phyloP scores from a whole-genome alignment of 2,888 invertebrate species.

The Kuschelorhynchus macadamiae region DNA sequence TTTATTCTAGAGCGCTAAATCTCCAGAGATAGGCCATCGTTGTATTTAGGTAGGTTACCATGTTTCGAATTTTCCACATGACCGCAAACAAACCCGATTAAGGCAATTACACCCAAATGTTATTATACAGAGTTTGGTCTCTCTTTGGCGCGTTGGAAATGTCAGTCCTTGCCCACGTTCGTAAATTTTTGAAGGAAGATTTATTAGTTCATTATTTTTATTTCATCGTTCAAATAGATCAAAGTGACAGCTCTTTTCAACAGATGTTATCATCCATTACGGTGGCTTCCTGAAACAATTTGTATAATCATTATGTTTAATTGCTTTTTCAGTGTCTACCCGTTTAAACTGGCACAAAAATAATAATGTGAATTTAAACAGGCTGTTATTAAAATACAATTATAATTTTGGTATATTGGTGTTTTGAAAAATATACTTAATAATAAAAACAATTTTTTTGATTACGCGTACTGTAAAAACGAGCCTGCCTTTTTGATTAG shows the following conservation, averaged over 20 bases:
- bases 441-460: not conserved
- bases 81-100: slow-evolving; percentile 18
- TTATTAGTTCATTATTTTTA: slow-evolving; percentile 32
- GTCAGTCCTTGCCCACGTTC: not conserved
- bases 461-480: no score
- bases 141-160: not conserved
- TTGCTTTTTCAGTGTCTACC: no score
- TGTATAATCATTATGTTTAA: not conserved
- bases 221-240: slow-evolving; percentile 25
- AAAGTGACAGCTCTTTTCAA: slow-evolving; percentile 34
- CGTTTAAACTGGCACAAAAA: no score
- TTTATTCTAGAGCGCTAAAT: no score
- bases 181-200: slow-evolving; percentile 20
- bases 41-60: no score
- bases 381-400: no score
- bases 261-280: slow-evolving; percentile 26
- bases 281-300: slow-evolving; percentile 26
- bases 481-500: no score
- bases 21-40: no score
- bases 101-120: slow-evolving; percentile 17
- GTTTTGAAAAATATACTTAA: not conserved
- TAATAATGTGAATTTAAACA: no score
- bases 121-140: not conserved
- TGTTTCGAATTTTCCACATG: slow-evolving; percentile 3
- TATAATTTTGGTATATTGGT: no score